Evolutionary conservation across 1,140 invertebrate species (phyloP).

Genomic region (Eupristina koningsbergeri): DNA sequence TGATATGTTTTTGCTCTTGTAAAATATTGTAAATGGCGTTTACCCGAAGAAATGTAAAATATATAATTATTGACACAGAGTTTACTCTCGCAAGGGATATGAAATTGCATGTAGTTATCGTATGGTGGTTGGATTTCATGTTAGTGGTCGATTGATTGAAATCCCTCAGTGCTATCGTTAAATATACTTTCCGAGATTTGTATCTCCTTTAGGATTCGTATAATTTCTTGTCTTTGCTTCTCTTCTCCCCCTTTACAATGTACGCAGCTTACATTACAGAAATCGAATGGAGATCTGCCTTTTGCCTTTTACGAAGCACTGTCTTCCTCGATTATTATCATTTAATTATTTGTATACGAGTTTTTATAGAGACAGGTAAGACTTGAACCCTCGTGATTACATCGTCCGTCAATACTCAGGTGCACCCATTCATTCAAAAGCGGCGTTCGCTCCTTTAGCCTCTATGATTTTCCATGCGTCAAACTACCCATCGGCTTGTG

Average conservation of each 20-base stretch:
- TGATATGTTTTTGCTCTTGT: too few relatives aligned
- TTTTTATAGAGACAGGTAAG: not conserved
- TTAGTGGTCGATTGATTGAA: not conserved
- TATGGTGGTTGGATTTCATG: not conserved
- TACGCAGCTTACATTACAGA: too few relatives aligned
- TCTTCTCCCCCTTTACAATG: too few relatives aligned
- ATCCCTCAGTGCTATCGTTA: not conserved
- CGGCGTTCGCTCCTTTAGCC: not conserved
- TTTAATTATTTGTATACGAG: not conserved
- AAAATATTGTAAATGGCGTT: not conserved
- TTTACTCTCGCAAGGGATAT: not conserved
- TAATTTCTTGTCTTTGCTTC: not conserved
- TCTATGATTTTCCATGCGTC: not conserved
- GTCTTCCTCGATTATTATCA: not conserved
- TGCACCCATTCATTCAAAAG: not conserved
- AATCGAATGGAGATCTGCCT: not conserved
- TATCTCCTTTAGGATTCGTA: too few relatives aligned
- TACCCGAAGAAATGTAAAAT: too few relatives aligned
- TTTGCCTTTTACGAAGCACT: too few relatives aligned
- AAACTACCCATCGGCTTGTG: not conserved
- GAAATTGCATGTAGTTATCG: not conserved
- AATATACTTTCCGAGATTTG: not conserved
- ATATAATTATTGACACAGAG: not conserved
- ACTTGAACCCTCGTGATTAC: not conserved
- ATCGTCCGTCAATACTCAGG: not conserved